Percentiles rank a stretch among this genome's conserved stretches.
These are phyloP conservation scores for Hydrozoanthus tunicans DNA, from an alignment of 64 coral and sea anemone genomes.

Conservation along the genomic window DNA sequence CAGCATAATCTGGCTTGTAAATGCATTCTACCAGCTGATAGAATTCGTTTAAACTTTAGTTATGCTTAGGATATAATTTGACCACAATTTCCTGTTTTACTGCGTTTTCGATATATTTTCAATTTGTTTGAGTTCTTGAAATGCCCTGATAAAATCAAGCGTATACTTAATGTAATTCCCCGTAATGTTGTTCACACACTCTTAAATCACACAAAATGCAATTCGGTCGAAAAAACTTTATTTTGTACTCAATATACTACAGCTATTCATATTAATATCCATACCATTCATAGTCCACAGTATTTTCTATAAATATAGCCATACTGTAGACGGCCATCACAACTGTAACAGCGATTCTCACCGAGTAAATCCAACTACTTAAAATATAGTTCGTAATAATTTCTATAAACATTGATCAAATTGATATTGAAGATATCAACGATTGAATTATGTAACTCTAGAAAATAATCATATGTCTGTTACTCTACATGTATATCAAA, in stretches of 20 bases:
- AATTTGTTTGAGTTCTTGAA: constrained; percentile 12
- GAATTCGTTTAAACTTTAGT: background rate
- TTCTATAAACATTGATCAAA: too few relatives aligned
- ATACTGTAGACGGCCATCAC: background rate
- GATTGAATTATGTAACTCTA: too few relatives aligned
- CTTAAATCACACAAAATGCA: background rate
- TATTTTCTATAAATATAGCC: too few relatives aligned
- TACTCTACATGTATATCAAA: too few relatives aligned
- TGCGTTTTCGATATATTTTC: background rate
- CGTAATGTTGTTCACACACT: background rate
- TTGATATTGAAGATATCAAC: too few relatives aligned
- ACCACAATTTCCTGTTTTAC: background rate
- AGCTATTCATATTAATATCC: background rate
- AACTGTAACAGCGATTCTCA: background rate
- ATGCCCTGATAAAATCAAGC: constrained; percentile 11
- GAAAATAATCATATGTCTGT: too few relatives aligned
- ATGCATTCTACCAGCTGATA: background rate
- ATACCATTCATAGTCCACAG: too few relatives aligned
- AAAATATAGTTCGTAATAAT: too few relatives aligned
- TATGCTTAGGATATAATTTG: constrained; percentile 3
- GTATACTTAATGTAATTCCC: background rate
- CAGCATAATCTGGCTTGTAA: constrained; percentile 15
- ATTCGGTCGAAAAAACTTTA: background rate
- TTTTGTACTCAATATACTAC: background rate
- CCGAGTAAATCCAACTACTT: background rate